A percentile compares a stretch with the other conserved stretches of the same genome.
These are phyloP conservation scores for Chaetura pelagica DNA, from an alignment of 2,113 vertebrate species.

Conservation along the genomic window DNA sequence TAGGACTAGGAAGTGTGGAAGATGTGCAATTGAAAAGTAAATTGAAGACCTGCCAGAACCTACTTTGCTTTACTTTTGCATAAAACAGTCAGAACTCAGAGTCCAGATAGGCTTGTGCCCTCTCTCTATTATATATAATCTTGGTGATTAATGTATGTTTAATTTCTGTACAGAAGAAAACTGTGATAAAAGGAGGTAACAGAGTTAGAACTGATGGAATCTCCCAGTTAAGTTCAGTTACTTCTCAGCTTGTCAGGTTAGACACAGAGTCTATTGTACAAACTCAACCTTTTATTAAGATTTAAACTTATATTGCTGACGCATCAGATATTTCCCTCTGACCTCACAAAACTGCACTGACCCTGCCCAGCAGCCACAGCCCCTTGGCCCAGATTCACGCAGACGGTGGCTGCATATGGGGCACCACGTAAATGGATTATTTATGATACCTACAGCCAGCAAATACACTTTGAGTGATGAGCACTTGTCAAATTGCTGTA, in stretches of 20 bases:
- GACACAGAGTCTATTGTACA: background rate
- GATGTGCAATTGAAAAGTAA: slow-evolving; percentile 27
- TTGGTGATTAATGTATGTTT: slow-evolving; percentile 15
- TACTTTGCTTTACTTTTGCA: slow-evolving; percentile 5
- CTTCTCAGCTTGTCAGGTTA: background rate
- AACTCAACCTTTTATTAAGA: background rate
- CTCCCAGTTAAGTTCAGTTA: background rate
- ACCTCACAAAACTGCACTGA: background rate
- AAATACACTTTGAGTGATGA: background rate
- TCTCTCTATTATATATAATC: background rate
- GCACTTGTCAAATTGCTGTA: background rate
- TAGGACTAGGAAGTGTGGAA: background rate
- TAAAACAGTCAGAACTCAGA: slow-evolving; percentile 10
- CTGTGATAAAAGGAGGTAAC: background rate
- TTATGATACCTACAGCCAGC: background rate
- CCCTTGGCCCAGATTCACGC: background rate
- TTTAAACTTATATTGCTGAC: background rate
- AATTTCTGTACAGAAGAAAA: slow-evolving; percentile 20
- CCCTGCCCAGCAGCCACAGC: background rate
- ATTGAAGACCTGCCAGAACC: slow-evolving; percentile 27
- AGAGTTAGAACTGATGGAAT: background rate
- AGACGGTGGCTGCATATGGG: background rate
- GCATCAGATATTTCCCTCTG: background rate
- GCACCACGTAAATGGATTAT: background rate
- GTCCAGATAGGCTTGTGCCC: background rate